Conservation (phyloP, 2,888 invertebrate species). For the Emmelina monodactyla region DNA sequence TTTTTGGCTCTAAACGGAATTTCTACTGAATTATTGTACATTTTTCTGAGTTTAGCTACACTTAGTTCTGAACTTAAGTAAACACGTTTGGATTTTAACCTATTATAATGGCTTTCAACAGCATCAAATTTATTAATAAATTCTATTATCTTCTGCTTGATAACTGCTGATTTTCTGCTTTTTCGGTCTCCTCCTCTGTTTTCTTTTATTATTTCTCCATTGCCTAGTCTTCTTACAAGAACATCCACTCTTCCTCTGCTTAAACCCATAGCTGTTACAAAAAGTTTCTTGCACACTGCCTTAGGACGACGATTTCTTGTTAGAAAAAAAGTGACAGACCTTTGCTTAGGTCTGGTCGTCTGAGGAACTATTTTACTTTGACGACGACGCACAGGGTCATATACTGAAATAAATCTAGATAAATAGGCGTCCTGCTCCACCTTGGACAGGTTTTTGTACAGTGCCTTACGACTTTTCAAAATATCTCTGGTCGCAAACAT, state of each 20-base stretch:
- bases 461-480: not conserved
- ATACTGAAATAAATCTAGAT: too few species aligned
- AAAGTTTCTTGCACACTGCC: conserved; percentile 4
- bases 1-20: conserved; percentile 5
- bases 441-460: too few species aligned
- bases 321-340: conserved; percentile 1
- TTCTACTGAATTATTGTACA: conserved; percentile 1
- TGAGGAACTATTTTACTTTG: conserved; percentile 1
- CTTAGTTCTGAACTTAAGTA: conserved; percentile 8
- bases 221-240: not conserved
- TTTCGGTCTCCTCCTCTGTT: conserved; percentile 9
- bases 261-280: conserved; percentile 1
- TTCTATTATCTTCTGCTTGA: conserved; percentile 6
- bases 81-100: conserved; percentile 7
- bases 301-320: conserved; percentile 1
- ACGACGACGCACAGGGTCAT: conserved; percentile 1
- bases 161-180: conserved; percentile 1
- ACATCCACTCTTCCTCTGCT: conserved; percentile 3
- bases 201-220: conserved; percentile 7
- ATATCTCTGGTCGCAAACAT: conserved; percentile 1
- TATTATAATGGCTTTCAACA: conserved; percentile 9
- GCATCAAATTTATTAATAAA: conserved; percentile 8
- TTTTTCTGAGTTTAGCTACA: conserved; percentile 4
- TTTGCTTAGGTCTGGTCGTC: conserved; percentile 1
- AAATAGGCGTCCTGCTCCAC: too few species aligned